Percentiles rank a stretch among this genome's conserved stretches.
Conservation (phyloP, 2,797 vertebrate species). For the Sternotherus odoratus region DNA sequence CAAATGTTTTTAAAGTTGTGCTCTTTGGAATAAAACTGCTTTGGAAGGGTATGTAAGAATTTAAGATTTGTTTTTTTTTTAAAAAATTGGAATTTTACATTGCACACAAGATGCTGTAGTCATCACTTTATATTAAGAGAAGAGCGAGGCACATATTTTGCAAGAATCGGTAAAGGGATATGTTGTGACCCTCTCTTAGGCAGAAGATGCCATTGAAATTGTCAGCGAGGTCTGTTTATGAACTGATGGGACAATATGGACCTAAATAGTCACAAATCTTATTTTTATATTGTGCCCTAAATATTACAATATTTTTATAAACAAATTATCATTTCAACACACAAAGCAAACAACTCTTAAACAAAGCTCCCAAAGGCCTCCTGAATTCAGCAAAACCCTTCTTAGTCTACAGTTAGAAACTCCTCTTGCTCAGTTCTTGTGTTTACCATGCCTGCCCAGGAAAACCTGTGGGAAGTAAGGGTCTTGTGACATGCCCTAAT, state of each 20-base stretch:
- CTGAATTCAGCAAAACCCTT: background rate
- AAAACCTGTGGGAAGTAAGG: background rate
- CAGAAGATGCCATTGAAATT: background rate
- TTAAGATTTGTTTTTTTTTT: background rate
- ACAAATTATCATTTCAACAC: background rate
- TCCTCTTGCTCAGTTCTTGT: background rate
- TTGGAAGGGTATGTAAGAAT: background rate
- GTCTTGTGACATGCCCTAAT: background rate
- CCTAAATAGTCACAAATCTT: background rate
- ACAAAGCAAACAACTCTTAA: background rate
- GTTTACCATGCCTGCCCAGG: background rate
- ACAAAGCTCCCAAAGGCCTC: background rate
- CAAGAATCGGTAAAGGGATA: background rate
- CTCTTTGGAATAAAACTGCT: accelerated
- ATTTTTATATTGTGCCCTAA: accelerated
- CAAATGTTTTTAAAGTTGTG: background rate
- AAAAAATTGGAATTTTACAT: background rate
- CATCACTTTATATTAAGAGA: background rate
- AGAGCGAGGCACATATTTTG: background rate
- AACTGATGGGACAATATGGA: slow-evolving; percentile 6
- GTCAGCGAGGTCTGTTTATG: background rate
- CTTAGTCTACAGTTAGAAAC: background rate
- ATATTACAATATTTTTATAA: background rate
- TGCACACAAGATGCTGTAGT: background rate
- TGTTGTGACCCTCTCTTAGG: background rate